Evolutionary conservation across 2,888 invertebrate genomes (phyloP).

Genomic region (Tricholauxania praeusta): DNA sequence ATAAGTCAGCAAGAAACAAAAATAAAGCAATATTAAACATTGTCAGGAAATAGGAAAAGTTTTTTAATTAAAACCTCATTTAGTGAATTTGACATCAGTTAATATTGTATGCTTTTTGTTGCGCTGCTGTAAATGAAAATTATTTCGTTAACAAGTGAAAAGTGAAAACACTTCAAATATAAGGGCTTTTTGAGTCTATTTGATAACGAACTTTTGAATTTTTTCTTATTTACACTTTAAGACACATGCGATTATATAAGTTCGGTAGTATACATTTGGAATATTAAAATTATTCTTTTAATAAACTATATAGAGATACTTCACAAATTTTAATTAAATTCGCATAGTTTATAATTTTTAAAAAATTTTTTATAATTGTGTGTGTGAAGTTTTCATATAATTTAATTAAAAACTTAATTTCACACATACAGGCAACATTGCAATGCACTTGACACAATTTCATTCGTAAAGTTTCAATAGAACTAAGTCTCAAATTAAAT

Average conservation of each 20-base stretch:
- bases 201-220: too few species aligned
- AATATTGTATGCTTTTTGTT: conserved; percentile 15
- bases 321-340: conserved; percentile 29
- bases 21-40: neutral
- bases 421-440: neutral
- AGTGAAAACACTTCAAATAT: too few species aligned
- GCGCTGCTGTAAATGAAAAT: too few species aligned
- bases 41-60: conserved; percentile 58
- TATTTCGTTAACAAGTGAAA: too few species aligned
- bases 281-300: neutral
- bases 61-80: conserved; percentile 65
- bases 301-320: conserved; percentile 22
- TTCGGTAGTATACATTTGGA: too few species aligned
- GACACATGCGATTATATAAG: too few species aligned
- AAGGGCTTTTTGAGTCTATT: too few species aligned
- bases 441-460: too few species aligned
- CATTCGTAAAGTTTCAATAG: too few species aligned
- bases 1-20: conserved; percentile 31
- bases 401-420: conserved; percentile 32
- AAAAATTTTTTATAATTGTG: conserved; percentile 19
- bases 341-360: conserved; percentile 29
- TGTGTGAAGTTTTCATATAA: conserved; percentile 20
- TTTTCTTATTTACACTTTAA: too few species aligned
- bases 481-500: too few species aligned
- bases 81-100: conserved; percentile 59